A percentile compares a stretch with the other conserved stretches of the same genome.
phyloP scores from a whole-genome alignment of 2,113 vertebrate genomes.

The Lipotes vexillifer region DNA sequence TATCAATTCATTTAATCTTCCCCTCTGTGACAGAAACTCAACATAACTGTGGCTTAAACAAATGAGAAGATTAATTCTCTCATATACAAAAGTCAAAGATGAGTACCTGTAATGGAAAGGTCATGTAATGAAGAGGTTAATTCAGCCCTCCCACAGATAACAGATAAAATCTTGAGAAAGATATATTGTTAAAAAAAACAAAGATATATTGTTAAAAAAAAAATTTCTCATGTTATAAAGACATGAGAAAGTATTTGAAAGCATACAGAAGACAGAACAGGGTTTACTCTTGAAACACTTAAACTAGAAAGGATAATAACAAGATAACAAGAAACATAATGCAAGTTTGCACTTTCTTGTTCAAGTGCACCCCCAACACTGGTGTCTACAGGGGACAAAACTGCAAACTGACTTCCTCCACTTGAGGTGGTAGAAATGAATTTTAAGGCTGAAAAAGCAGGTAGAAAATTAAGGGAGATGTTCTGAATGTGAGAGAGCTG shows the following conservation, averaged over 20 bases:
- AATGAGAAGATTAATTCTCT: neutral
- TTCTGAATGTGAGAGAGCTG: neutral
- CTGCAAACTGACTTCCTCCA: neutral
- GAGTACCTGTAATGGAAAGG: neutral
- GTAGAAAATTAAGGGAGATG: neutral
- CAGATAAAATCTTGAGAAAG: neutral
- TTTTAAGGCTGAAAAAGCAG: neutral
- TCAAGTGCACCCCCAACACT: neutral
- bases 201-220: neutral
- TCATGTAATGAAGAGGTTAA: neutral
- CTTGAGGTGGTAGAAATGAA: neutral
- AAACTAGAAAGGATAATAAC: neutral
- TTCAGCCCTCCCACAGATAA: neutral
- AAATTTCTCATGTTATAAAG: neutral
- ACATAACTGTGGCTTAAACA: neutral
- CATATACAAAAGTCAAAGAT: neutral
- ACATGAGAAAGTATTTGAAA: neutral
- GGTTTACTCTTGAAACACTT: neutral
- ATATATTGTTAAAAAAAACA: neutral
- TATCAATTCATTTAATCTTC: neutral
- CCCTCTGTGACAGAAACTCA: neutral
- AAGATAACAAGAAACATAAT: neutral
- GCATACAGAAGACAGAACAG: neutral
- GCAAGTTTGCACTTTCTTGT: neutral
- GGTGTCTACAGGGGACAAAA: neutral